Evolutionary conservation across 2,113 vertebrate genomes (phyloP).

Genomic region (Galbula dea): DNA sequence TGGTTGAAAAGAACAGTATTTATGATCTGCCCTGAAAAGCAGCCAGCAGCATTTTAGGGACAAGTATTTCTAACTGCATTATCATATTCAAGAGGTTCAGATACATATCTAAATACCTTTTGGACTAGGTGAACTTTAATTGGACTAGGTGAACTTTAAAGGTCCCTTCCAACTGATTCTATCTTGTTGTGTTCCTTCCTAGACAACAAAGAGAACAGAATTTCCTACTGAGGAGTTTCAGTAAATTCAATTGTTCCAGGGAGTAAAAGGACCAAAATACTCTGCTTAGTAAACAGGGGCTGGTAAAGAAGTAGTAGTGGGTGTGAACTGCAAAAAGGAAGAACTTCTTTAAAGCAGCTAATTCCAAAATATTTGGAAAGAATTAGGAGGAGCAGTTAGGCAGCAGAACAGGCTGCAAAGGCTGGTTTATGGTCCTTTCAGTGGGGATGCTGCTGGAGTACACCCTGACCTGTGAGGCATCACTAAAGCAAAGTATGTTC

Average conservation of each 20-base stretch:
- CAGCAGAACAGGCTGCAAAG: neutral
- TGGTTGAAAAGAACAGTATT: neutral
- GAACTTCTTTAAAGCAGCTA: neutral
- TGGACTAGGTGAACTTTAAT: neutral
- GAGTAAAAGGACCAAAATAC: neutral
- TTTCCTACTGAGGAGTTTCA: neutral
- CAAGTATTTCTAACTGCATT: neutral
- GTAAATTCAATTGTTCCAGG: neutral
- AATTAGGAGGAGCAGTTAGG: neutral
- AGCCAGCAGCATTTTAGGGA: neutral
- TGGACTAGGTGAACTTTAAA: neutral
- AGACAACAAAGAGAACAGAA: neutral
- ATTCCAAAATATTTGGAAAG: neutral
- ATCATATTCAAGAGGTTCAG: neutral
- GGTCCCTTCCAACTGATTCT: neutral
- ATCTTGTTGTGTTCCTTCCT: neutral
- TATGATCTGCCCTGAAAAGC: neutral
- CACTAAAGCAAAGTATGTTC: neutral
- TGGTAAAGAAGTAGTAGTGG: neutral
- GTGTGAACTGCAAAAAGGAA: neutral
- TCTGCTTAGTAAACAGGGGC: neutral
- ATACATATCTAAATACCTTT: neutral
- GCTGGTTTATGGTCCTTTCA: neutral
- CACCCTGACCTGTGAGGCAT: neutral
- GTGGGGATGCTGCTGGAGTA: neutral